phyloP scores from a whole-genome alignment of 1,140 invertebrate genomes.

The Drosophila sproati region DNA sequence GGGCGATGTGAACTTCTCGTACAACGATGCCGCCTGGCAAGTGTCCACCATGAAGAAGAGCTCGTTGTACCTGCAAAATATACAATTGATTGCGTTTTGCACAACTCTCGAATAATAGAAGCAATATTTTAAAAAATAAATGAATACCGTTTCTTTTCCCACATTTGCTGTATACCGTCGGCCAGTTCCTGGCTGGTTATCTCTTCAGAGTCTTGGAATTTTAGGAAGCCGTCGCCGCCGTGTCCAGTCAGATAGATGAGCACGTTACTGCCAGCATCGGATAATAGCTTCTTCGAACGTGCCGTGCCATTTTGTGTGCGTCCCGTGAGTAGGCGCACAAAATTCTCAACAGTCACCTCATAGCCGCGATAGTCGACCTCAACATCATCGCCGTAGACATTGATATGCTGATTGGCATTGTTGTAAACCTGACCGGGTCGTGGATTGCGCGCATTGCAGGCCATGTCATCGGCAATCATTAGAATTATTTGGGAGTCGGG shows the following conservation, averaged over 20 bases:
- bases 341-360: conserved; percentile 99
- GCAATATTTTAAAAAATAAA: neutral
- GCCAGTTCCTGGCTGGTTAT: conserved; percentile 99
- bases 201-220: conserved; percentile 99
- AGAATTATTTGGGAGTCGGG: conserved; percentile 98
- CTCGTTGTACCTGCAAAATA: conserved; percentile 94
- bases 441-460: conserved; percentile 99
- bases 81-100: neutral
- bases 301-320: conserved; percentile 95
- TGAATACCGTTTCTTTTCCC: conserved; percentile 95
- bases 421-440: conserved; percentile 99
- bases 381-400: conserved; percentile 99
- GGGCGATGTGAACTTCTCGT: conserved; percentile 98
- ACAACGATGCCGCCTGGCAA: conserved; percentile 99
- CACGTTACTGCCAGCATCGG: conserved; percentile 98
- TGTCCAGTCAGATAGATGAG: conserved; percentile 98
- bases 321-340: conserved; percentile 97
- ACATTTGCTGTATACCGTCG: conserved; percentile 99
- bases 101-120: no score
- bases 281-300: conserved; percentile 96
- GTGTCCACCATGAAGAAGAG: conserved; percentile 99
- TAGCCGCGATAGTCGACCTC: conserved; percentile 99
- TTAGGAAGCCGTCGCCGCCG: conserved; percentile 99
- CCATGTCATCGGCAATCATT: conserved; percentile 99
- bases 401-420: conserved; percentile 98